phyloP scores from a whole-genome alignment of 2,113 vertebrate genomes.

The Notothenia rossii region DNA sequence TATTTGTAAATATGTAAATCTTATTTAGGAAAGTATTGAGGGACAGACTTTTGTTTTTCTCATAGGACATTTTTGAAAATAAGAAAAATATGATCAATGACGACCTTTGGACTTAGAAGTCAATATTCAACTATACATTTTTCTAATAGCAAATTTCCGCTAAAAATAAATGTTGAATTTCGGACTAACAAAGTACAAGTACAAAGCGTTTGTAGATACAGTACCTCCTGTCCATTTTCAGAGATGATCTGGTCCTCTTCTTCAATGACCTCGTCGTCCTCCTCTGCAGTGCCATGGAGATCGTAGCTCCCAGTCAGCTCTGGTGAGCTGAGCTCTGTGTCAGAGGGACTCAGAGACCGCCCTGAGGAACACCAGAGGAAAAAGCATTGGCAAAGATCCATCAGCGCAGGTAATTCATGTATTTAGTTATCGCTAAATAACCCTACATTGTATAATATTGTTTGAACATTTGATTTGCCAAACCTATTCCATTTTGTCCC shows the following conservation, averaged over 20 bases:
- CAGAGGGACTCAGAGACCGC: conserved; percentile 68
- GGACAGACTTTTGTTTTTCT: background rate
- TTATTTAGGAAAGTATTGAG: background rate
- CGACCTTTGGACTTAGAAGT: no score
- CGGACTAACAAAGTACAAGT: background rate
- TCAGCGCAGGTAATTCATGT: background rate
- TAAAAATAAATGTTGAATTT: background rate
- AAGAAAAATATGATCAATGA: background rate
- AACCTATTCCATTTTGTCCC: conserved; percentile 74
- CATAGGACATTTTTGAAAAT: conserved; percentile 4
- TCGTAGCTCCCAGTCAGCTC: conserved; percentile 66
- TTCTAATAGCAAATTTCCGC: no score
- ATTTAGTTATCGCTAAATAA: background rate
- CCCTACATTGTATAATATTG: background rate
- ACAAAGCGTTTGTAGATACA: background rate
- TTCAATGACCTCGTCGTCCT: conserved; percentile 39
- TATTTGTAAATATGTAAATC: background rate
- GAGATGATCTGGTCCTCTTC: conserved; percentile 58
- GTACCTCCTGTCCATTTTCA: conserved; percentile 82
- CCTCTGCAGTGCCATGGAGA: conserved; percentile 48
- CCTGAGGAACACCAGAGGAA: conserved; percentile 43
- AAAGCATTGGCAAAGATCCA: background rate
- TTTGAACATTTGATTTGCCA: background rate
- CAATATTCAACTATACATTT: background rate
- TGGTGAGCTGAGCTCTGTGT: conserved; percentile 72